Evolutionary conservation across 1,140 invertebrate genomes (phyloP), one percentile per base, ranked within the genome.

Genomic region (Saccostrea cuccullata): DNA sequence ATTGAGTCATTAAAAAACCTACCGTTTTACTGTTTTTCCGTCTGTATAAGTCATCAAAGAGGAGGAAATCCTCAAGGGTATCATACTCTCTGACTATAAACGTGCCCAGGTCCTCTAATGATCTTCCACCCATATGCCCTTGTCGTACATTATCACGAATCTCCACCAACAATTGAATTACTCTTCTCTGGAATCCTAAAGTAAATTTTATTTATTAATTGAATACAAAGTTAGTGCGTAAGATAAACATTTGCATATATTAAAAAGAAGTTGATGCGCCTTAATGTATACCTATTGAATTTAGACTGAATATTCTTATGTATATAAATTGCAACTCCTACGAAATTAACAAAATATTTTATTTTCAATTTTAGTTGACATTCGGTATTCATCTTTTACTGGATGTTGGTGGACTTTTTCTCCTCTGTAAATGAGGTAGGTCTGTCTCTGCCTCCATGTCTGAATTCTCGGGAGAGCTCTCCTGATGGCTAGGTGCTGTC

Each of bases 101-200:
- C 30, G 30, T 36, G 30, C 30, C 30, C 30, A 36, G 30, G 11
- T 17, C 9, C 64, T 9, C 64, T 70, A 36, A 36, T 36, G 23
- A 70, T 70, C 15, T 17, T 8, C n/a, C 23, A 70, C 17, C 17
- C 20, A 23, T 9, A n/a, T 70, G 8, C n/a, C 64, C 64, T 23
- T n/a, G 9, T 70, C 23, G 15, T 20, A n/a, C 64, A 70, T 20
- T 70, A n/a, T 70, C 64, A 9, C 64, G 13, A 2, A 70, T 70
- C n/a, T 70, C 64, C n/a, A 23, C 9, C 8, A 70, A n/a, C n/a
- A 70, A 23, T 8, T 70, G 23, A 20, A 70, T 70, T 9, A 70
- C 64, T 23, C n/a, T 20, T 70, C 64, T 70, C 8, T 70, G 64
- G n/a, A 70, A 70, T 70, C 64, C 64, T 70, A n/a, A 70, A 20